A percentile compares a stretch with the other conserved stretches of the same genome.
phyloP scores from a whole-genome alignment of 2,888 invertebrate species.

The Cephus spinipes region DNA sequence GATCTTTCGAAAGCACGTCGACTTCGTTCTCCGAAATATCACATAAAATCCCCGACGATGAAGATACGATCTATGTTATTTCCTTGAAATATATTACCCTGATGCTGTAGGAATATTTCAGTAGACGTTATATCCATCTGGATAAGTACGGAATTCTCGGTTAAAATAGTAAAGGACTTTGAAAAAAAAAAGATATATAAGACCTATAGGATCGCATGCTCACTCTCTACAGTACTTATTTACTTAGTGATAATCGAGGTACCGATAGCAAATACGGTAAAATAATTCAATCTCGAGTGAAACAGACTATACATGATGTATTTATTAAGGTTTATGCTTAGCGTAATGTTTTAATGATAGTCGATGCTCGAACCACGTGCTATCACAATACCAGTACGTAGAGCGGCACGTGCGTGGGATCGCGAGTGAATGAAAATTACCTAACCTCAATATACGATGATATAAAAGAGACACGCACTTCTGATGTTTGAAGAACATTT shows the following conservation, averaged over 20 bases:
- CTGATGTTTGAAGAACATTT: conserved; percentile 8
- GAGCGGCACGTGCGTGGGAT: conserved; percentile 26
- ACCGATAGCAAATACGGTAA: not conserved
- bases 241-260: not conserved
- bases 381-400: not conserved
- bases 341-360: not conserved
- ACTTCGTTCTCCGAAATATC: not conserved
- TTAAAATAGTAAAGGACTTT: not conserved
- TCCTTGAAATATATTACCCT: not conserved
- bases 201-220: not conserved
- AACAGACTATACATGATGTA: not conserved
- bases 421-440: not conserved
- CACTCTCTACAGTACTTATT: not conserved
- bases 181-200: not conserved
- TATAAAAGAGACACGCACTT: not conserved
- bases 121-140: not conserved
- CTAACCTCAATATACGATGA: not conserved
- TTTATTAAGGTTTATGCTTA: not conserved
- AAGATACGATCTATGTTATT: not conserved
- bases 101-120: not conserved
- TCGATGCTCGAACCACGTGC: not conserved
- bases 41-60: not conserved
- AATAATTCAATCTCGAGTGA: not conserved
- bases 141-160: not conserved
- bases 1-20: not conserved